Evolutionary conservation across 1,140 invertebrate species (phyloP), one percentile per base, ranked within the genome.

Genomic region (Brachionus angularis): DNA sequence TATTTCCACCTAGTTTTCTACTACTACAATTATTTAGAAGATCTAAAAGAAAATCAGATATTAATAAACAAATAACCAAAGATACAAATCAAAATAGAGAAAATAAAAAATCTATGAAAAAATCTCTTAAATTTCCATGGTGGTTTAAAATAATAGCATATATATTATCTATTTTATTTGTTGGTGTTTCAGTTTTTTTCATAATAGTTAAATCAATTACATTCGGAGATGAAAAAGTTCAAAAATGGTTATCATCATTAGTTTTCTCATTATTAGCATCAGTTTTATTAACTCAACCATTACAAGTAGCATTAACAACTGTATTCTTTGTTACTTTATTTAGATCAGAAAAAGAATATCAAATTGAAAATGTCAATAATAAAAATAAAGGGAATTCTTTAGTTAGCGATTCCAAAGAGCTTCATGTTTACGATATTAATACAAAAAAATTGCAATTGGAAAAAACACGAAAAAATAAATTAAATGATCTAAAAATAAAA

Each of bases 1-100:
- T 85, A 14, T 85, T 85, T 72, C 83, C 83, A 2, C 79, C 83
- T 4, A 84, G 80, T 72, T 84, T 85, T 73, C 46, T 84, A 49
- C 79, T 85, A 46, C 79, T 85, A 1, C 77, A 74, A 3, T 64
- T 84, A 4, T 84, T 84, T 77, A 76, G 82, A 2, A 83, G 82
- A 71, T 77, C 81, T 0, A 75, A 78, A n/a, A n/a, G n/a, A 5
- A 78, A 81, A 16, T 67, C 74, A 23, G 72, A 72, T 14, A 58
- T 29, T n/a, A 36, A 42, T 64, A 53, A 33, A 52, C 25, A 58
- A 3, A 33, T 5, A 2, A 39, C 21, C 14, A 74, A 23, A 73
- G 76, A 14, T 78, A 76, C 7, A 39, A 8, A 7, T 7, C 7
- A 7, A 8, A 39, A 39, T 8, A 39, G 14, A n/a, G n/a, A n/a